Percentiles rank a stretch among this genome's conserved stretches.
Evolutionary conservation across 2,797 vertebrate species (phyloP).

Genomic region (Otolemur crassicaudatus): DNA sequence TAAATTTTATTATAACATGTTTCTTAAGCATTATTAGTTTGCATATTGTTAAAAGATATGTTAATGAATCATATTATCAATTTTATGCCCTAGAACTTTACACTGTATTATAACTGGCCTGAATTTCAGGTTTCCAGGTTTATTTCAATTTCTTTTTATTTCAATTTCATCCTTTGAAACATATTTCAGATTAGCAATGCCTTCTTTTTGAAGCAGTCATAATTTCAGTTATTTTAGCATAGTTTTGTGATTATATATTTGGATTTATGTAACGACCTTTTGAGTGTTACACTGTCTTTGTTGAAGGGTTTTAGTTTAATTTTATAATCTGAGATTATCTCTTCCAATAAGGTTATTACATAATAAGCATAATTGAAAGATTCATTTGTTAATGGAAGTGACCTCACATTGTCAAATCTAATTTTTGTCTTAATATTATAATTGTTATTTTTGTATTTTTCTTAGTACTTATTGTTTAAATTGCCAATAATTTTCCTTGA

Average conservation of each 20-base stretch:
- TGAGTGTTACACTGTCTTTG: slow-evolving; percentile 79
- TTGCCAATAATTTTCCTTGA: background rate
- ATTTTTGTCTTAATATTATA: slow-evolving; percentile 61
- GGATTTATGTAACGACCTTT: slow-evolving; percentile 78
- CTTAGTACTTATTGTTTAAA: background rate
- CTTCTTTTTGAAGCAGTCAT: background rate
- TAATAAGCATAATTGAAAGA: slow-evolving; percentile 83
- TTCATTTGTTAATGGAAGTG: slow-evolving; percentile 81
- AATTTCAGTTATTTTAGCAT: slow-evolving; percentile 59
- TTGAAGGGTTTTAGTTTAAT: slow-evolving; percentile 82
- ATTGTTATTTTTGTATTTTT: background rate
- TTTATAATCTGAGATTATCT: slow-evolving; percentile 85
- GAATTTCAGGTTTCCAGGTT: background rate
- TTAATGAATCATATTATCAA: background rate
- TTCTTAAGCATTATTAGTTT: background rate
- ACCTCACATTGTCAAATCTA: slow-evolving; percentile 66
- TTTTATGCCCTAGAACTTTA: background rate
- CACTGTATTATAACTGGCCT: background rate
- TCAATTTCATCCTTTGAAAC: background rate
- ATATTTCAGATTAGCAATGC: background rate
- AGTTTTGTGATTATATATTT: slow-evolving; percentile 54
- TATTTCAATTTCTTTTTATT: background rate
- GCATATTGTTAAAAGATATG: background rate
- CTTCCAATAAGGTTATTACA: slow-evolving; percentile 76
- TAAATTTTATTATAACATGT: background rate